Evolutionary conservation across 92 coral and sea anemone genomes (phyloP).

Genomic region (Zoanthus sociatus): DNA sequence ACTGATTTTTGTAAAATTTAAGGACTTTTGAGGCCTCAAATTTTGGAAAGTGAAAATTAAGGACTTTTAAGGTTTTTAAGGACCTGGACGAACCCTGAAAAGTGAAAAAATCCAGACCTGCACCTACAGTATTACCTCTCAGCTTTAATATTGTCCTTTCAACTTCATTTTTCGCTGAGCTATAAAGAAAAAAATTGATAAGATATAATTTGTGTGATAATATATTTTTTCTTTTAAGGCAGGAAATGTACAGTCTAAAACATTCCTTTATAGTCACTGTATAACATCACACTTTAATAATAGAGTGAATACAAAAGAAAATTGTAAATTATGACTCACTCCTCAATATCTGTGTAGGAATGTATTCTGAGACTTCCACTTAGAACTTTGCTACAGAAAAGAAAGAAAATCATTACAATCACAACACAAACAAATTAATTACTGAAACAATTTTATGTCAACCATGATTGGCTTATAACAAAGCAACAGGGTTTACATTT

Average conservation of each 20-base stretch:
- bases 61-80: too few relatives aligned
- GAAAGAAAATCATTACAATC: neutral
- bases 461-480: too few relatives aligned
- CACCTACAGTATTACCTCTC: neutral
- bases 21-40: too few relatives aligned
- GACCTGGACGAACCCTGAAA: too few relatives aligned
- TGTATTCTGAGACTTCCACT: conserved; percentile 77
- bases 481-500: too few relatives aligned
- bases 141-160: conserved; percentile 22
- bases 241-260: neutral
- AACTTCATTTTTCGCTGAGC: neutral
- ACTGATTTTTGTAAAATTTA: too few relatives aligned
- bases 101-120: too few relatives aligned
- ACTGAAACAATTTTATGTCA: too few relatives aligned
- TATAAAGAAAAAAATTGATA: neutral
- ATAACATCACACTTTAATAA: neutral
- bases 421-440: neutral
- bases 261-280: neutral
- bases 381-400: conserved; percentile 82
- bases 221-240: too few relatives aligned
- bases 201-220: neutral
- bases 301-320: neutral
- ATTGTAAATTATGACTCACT: conserved; percentile 48
- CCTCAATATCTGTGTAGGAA: conserved; percentile 60
- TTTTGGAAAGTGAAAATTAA: too few relatives aligned